These are phyloP conservation scores for Polydrusus tereticollis DNA, from an alignment of 2,888 invertebrate species.

Conservation along the genomic window DNA sequence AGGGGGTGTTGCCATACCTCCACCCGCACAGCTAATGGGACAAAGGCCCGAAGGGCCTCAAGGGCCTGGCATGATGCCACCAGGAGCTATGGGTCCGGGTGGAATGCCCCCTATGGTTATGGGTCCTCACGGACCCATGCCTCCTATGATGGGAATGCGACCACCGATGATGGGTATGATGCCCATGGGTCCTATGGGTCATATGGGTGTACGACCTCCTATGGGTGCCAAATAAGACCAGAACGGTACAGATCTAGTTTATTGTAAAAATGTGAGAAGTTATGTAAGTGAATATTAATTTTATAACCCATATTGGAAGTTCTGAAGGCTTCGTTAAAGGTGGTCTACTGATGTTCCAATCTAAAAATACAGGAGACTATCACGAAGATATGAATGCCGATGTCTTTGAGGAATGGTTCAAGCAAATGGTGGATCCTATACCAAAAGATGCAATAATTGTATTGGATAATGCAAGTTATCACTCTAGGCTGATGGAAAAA, in stretches of 20 bases:
- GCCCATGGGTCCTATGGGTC: constrained; percentile 76
- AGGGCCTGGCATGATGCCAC: constrained; percentile 74
- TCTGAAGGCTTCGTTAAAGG: too few species aligned
- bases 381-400: too few species aligned
- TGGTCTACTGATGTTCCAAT: too few species aligned
- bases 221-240: constrained; percentile 68
- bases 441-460: too few species aligned
- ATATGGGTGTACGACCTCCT: constrained; percentile 82
- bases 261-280: too few species aligned
- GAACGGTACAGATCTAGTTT: background rate
- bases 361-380: too few species aligned
- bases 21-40: constrained; percentile 77
- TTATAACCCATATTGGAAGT: too few species aligned
- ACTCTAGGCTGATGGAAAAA: too few species aligned
- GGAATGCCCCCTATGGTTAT: constrained; percentile 74
- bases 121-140: constrained; percentile 81
- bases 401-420: too few species aligned
- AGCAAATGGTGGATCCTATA: too few species aligned
- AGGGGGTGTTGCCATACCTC: constrained; percentile 85
- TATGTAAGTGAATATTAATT: too few species aligned
- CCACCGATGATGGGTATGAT: constrained; percentile 86
- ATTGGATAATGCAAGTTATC: too few species aligned
- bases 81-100: constrained; percentile 70
- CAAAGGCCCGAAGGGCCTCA: constrained; percentile 73
- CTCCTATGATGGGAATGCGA: constrained; percentile 85